These are phyloP conservation scores for Hystrix cristata DNA, from an alignment of 2,113 vertebrate species.

Conservation along the genomic window DNA sequence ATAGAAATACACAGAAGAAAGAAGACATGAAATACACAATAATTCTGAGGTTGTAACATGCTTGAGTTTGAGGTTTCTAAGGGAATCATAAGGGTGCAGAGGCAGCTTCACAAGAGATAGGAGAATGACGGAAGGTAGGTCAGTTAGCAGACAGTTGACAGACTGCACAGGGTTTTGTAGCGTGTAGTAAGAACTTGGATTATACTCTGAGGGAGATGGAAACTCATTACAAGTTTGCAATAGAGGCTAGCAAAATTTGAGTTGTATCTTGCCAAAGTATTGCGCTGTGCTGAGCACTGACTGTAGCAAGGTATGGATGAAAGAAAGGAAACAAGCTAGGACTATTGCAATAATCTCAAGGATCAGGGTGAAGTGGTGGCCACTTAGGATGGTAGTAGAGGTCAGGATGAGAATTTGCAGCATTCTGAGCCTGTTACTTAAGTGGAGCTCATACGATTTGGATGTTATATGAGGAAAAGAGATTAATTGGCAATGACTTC, in stretches of 20 bases:
- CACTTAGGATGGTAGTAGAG: neutral
- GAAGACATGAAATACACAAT: neutral
- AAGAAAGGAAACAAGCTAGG: neutral
- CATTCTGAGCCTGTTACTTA: neutral
- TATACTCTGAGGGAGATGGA: neutral
- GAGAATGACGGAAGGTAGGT: neutral
- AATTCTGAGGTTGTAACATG: neutral
- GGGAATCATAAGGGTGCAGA: neutral
- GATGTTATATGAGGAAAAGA: neutral
- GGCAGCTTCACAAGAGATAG: neutral
- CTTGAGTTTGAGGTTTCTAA: conserved; percentile 7
- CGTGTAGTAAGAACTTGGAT: neutral
- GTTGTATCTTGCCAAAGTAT: neutral
- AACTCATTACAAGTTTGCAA: neutral
- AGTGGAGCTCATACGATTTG: neutral
- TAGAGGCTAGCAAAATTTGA: neutral
- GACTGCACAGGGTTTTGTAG: neutral
- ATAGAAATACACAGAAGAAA: neutral
- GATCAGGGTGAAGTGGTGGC: neutral
- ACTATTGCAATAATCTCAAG: neutral
- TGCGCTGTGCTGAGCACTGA: neutral
- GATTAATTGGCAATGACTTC: neutral
- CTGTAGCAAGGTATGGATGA: neutral
- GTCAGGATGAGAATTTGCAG: neutral
- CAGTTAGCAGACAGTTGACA: neutral